Evolutionary conservation across 2,113 vertebrate species (phyloP).

Genomic region (Porphyrio hochstetteri): DNA sequence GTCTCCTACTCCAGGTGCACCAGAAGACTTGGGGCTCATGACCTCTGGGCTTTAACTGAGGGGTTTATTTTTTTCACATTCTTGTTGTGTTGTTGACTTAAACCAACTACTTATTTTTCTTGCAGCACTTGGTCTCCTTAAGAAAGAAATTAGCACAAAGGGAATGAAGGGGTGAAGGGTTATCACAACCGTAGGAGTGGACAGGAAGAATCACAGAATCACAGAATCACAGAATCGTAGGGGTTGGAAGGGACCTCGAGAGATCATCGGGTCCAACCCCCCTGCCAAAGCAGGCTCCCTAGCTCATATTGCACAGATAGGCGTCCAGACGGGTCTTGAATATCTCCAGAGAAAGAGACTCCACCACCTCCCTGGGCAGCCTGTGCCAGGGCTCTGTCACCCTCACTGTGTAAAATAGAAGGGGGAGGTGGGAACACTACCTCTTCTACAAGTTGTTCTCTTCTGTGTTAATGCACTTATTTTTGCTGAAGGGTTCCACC

Average conservation of each 20-base stretch:
- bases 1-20: neutral
- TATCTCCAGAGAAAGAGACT: no score
- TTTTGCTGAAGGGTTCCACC: slow-evolving; percentile 14
- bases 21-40: neutral
- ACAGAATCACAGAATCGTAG: no score
- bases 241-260: no score
- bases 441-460: neutral
- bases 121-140: neutral
- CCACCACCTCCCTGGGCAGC: no score
- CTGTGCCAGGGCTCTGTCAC: no score
- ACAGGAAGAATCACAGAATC: no score
- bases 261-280: no score
- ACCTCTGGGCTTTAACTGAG: neutral
- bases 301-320: no score
- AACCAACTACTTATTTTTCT: neutral
- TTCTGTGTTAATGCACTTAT: neutral
- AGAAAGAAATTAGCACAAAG: slow-evolving; percentile 14
- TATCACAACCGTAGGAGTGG: neutral
- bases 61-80: neutral
- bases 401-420: no score
- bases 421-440: neutral
- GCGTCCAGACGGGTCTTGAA: no score
- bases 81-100: neutral
- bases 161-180: neutral
- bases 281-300: no score